Conservation (phyloP, 2,888 invertebrate species). For the Cryptus viduatorius region DNA sequence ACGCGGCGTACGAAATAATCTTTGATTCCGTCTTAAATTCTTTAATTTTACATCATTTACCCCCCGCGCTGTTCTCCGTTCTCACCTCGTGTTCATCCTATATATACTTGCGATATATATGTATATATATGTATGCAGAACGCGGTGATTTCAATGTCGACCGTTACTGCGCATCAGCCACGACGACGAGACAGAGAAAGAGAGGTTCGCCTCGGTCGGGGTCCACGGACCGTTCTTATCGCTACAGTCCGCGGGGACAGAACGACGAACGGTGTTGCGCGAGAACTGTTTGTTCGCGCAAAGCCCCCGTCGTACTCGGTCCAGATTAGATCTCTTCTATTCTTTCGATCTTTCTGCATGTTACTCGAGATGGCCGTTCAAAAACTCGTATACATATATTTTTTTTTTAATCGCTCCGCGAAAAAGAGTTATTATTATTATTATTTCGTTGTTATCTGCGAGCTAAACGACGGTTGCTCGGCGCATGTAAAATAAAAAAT, state of each 20-base stretch:
- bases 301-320: slow-evolving; percentile 7
- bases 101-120: not conserved
- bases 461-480: not conserved
- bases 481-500: not conserved
- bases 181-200: slow-evolving; percentile 27
- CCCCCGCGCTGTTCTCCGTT: too few species aligned
- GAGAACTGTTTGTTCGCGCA: slow-evolving; percentile 17
- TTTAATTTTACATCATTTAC: not conserved
- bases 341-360: not conserved
- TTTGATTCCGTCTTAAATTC: not conserved
- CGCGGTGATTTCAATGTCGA: slow-evolving; percentile 53
- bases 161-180: slow-evolving; percentile 59
- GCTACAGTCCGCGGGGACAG: slow-evolving; percentile 7
- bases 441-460: not conserved
- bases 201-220: slow-evolving; percentile 7
- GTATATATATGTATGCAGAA: not conserved
- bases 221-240: slow-evolving; percentile 38
- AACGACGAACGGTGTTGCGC: slow-evolving; percentile 30
- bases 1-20: not conserved
- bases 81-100: not conserved
- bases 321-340: slow-evolving; percentile 7
- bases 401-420: not conserved
- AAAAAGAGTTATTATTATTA: not conserved
- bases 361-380: not conserved
- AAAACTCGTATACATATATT: not conserved